These are phyloP conservation scores for Erebia aethiops DNA, from an alignment of 2,888 invertebrate species.

Conservation along the genomic window DNA sequence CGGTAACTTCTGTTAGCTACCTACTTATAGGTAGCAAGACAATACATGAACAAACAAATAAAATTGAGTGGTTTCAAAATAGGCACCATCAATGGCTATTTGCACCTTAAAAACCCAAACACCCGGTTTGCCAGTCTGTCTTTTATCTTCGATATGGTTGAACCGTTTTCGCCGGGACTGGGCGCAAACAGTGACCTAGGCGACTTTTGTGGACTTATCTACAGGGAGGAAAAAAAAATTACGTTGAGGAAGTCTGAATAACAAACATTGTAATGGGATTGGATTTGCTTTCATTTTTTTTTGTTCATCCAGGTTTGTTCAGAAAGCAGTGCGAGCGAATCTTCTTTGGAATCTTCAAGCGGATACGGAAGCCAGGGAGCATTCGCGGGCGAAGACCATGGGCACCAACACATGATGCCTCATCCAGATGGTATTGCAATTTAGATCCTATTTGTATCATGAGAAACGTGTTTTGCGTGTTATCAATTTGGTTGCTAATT, in stretches of 20 bases:
- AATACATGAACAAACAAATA: background rate
- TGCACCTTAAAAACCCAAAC: background rate
- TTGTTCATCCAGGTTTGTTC: constrained; percentile 68
- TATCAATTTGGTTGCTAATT: constrained; percentile 14
- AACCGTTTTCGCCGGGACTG: background rate
- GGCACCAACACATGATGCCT: constrained; percentile 63
- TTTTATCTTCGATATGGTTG: background rate
- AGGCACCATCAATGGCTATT: background rate
- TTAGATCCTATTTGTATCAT: background rate
- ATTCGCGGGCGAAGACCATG: constrained; percentile 84
- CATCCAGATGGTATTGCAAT: constrained; percentile 70
- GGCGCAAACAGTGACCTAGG: too few species aligned
- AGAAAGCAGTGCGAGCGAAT: constrained; percentile 87
- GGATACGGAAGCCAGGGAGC: constrained; percentile 91
- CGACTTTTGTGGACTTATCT: too few species aligned
- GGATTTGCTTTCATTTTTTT: constrained; percentile 15
- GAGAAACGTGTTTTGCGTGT: constrained; percentile 43
- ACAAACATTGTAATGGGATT: too few species aligned
- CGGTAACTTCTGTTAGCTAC: background rate
- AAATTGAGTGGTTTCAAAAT: background rate
- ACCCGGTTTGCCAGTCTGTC: background rate
- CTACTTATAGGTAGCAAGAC: background rate
- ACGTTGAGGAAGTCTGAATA: too few species aligned
- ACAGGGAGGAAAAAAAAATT: too few species aligned
- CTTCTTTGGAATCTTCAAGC: constrained; percentile 89